phyloP scores from a whole-genome alignment of 2,888 invertebrate species.

The Bimastos eiseni region DNA sequence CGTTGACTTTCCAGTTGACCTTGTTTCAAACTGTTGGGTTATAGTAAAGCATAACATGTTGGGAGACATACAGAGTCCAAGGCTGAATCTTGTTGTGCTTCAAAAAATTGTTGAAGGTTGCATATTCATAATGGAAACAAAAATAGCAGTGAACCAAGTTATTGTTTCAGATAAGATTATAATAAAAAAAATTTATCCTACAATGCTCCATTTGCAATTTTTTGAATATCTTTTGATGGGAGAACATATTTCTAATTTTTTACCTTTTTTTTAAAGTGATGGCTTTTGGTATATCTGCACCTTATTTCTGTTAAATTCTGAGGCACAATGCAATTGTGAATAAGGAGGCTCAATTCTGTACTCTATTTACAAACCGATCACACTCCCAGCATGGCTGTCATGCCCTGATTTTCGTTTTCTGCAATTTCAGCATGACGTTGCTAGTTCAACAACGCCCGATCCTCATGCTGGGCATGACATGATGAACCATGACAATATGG shows the following conservation, averaged over 20 bases:
- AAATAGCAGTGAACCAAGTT: background rate
- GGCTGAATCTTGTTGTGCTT: background rate
- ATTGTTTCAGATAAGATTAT: background rate
- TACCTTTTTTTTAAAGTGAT: background rate
- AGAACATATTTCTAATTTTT: background rate
- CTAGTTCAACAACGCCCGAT: background rate
- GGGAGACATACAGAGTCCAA: background rate
- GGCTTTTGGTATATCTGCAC: background rate
- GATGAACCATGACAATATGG: background rate
- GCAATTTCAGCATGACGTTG: slow-evolving; percentile 1
- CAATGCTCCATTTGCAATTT: background rate
- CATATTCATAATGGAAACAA: slow-evolving; percentile 7
- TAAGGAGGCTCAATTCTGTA: too few relatives aligned
- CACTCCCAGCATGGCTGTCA: background rate
- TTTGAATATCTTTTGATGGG: background rate
- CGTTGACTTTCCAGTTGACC: background rate
- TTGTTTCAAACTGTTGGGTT: background rate
- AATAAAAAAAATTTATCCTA: background rate
- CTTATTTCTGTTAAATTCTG: background rate
- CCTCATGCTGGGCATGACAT: slow-evolving; percentile 23
- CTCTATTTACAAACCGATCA: too few relatives aligned
- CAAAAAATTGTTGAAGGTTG: background rate
- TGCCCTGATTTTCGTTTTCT: background rate
- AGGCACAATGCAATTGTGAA: too few relatives aligned
- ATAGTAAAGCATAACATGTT: background rate